Base-by-base conservation (phyloP, 2,113 vertebrate genomes). In the Catharus bicknelli region DNA sequence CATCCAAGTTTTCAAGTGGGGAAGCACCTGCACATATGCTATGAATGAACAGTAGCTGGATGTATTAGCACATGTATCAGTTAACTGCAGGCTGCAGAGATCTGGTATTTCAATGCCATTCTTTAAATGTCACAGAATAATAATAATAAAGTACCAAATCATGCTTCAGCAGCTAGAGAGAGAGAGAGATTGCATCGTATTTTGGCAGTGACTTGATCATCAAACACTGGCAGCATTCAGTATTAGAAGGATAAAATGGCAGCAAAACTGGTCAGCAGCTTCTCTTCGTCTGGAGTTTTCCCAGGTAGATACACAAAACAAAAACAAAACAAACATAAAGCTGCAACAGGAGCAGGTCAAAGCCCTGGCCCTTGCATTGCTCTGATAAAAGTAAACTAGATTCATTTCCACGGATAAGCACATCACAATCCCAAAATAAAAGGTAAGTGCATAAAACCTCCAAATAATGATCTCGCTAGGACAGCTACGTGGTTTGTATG, bases 191-290 rank as follows among this genome's bases (percentile, higher is more conserved):
- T 94, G 96, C 90, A 84, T 97, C 94, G 82, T 88, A 88, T 94
- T 94, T 96, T 97, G 96, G 97, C 96, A 96, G 96, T 93, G 95
- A 97, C 93, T 96, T 5, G 66, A 94, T 96, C 75, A 86, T 84
- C 88, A 94, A 95, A 96, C 94, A 94, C 93, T 86, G 97, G 97
- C 97, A 97, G 96, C 96, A 88, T 96, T 97, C 81, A 97, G 83
- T 83, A 89, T 91, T 88, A 96, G 84, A 91, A 96, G 68, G 93
- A 96, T 86, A 95, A 97, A 97, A 97, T 57, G 98, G 97, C 98
- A 98, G 97, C 97, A 98, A 95, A 97, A 97, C 92, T 36, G 75
- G 91, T 98, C 97, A 97, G 97, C 97, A 97, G 97, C 97, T 97
- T 97, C 94, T 98, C 95, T 97, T 97, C 29, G 5, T 96, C 97